Conservation (phyloP, 1,140 invertebrate genomes). For the Stegodyphus mimosarum region DNA sequence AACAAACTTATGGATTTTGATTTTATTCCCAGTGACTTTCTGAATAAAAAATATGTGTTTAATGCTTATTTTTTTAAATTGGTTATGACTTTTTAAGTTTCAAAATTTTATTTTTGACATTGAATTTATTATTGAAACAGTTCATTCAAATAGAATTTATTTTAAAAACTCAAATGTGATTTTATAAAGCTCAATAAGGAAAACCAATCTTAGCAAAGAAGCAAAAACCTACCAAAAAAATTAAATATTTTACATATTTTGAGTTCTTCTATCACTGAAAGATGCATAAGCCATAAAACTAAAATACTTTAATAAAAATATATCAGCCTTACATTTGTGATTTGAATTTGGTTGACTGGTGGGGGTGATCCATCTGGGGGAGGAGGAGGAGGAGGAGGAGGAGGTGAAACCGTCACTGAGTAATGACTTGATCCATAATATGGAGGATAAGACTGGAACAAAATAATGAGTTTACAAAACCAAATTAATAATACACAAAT, state of each 20-base stretch:
- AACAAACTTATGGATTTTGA: too few species aligned
- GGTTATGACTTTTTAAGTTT: too few species aligned
- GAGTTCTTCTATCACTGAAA: not conserved
- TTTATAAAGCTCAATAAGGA: too few species aligned
- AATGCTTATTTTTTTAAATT: too few species aligned
- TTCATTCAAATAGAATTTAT: too few species aligned
- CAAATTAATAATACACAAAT: too few species aligned
- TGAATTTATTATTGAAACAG: too few species aligned
- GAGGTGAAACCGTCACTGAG: slow-evolving; percentile 37
- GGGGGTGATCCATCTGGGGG: slow-evolving; percentile 1
- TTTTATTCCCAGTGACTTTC: too few species aligned
- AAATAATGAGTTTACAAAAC: not conserved
- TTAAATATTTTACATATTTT: not conserved
- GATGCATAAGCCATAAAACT: not conserved
- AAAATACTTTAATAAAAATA: not conserved
- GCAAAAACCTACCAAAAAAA: not conserved
- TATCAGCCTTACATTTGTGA: slow-evolving; percentile 32
- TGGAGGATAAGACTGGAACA: slow-evolving; percentile 39
- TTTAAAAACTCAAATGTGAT: too few species aligned
- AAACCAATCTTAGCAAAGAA: not conserved
- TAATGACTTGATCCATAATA: slow-evolving; percentile 48
- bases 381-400: slow-evolving; percentile 45
- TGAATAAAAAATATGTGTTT: too few species aligned
- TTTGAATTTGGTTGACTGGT: not conserved
- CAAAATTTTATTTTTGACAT: too few species aligned